Conservation (phyloP, 2,888 invertebrate species). For the Pterostichus niger region DNA sequence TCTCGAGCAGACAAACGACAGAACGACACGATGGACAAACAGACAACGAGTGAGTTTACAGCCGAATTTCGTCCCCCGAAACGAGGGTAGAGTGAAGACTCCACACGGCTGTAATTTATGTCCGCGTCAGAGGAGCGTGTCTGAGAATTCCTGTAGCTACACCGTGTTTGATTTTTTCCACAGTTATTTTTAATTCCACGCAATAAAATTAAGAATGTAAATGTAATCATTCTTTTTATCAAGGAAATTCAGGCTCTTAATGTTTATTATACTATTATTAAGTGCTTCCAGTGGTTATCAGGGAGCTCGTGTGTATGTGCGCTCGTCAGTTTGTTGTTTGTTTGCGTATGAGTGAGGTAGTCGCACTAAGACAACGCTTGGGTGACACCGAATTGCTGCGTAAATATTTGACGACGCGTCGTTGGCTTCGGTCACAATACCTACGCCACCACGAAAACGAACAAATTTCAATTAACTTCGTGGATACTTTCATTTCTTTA, state of each 20-base stretch:
- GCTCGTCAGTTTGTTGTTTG: slow-evolving; percentile 27
- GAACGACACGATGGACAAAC: slow-evolving; percentile 45
- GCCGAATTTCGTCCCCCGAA: slow-evolving; percentile 41
- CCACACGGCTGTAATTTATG: slow-evolving; percentile 22
- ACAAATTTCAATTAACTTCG: slow-evolving; percentile 13
- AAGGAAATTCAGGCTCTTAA: slow-evolving; percentile 64
- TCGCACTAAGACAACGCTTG: not conserved
- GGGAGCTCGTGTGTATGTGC: slow-evolving; percentile 40
- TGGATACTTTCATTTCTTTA: not conserved
- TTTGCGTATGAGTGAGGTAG: slow-evolving; percentile 29
- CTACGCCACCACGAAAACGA: not conserved
- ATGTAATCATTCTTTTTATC: slow-evolving; percentile 61
- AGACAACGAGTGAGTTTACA: slow-evolving; percentile 43
- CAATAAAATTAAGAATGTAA: slow-evolving; percentile 65
- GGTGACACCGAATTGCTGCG: slow-evolving; percentile 48
- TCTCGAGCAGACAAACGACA: slow-evolving; percentile 8
- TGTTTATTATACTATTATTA: slow-evolving; percentile 66
- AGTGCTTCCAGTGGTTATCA: slow-evolving; percentile 66
- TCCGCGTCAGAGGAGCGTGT: slow-evolving; percentile 13
- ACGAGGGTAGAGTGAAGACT: slow-evolving; percentile 26
- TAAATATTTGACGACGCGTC: slow-evolving; percentile 56
- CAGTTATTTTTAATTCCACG: slow-evolving; percentile 59
- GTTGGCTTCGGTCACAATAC: not conserved
- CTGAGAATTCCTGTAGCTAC: slow-evolving; percentile 39
- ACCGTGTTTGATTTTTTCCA: slow-evolving; percentile 54